A percentile compares a stretch with the other conserved stretches of the same genome.
These are phyloP conservation scores for Thunnus thynnus DNA, from an alignment of 2,113 vertebrate species.

Conservation along the genomic window DNA sequence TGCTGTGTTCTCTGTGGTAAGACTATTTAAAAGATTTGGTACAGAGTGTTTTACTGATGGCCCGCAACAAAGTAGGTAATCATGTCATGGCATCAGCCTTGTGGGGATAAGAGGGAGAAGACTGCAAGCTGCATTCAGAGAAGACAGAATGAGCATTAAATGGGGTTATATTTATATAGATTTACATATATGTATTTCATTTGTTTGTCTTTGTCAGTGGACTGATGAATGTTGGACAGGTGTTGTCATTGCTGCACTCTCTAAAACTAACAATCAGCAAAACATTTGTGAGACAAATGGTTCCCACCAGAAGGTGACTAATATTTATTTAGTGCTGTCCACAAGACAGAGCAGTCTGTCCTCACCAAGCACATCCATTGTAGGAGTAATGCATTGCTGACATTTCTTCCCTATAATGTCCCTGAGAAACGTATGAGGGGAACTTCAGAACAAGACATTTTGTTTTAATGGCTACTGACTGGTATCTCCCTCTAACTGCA, in stretches of 20 bases:
- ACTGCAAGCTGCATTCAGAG: background rate
- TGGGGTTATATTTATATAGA: slow-evolving; percentile 2
- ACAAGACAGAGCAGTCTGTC: slow-evolving; percentile 56
- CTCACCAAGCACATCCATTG: slow-evolving; percentile 41
- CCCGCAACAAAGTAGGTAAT: background rate
- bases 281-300: slow-evolving; percentile 42
- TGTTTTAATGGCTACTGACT: slow-evolving; percentile 51
- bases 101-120: background rate
- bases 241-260: slow-evolving; percentile 26
- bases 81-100: background rate
- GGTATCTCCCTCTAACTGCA: slow-evolving; percentile 46
- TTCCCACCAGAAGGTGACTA: slow-evolving; percentile 17
- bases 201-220: background rate
- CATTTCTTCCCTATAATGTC: slow-evolving; percentile 39
- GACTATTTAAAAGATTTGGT: no score
- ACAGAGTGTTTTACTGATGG: background rate
- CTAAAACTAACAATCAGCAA: slow-evolving; percentile 32
- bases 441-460: slow-evolving; percentile 56
- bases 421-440: slow-evolving; percentile 30
- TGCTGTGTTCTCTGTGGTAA: no score
- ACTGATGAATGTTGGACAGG: slow-evolving; percentile 6
- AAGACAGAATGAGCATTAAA: background rate
- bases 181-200: slow-evolving; percentile 12
- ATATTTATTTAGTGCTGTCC: slow-evolving; percentile 55
- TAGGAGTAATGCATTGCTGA: slow-evolving; percentile 42